phyloP scores from a whole-genome alignment of 2,113 vertebrate genomes.

The Oostethus manadensis region DNA sequence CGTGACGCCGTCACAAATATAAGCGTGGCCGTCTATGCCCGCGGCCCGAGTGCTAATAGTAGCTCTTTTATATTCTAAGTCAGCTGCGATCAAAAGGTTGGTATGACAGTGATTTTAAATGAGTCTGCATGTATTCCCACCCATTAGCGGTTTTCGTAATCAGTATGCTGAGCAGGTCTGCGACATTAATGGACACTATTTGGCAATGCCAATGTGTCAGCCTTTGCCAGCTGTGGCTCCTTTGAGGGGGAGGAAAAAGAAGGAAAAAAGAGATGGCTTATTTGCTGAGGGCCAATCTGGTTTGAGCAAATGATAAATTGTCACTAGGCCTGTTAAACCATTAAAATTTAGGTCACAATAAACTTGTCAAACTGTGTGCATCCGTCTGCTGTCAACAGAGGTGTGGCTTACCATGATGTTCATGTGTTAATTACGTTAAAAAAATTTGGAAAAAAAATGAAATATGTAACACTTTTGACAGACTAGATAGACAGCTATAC shows the following conservation, averaged over 20 bases:
- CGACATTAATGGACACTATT: conserved; percentile 41
- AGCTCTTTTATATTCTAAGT: conserved; percentile 45
- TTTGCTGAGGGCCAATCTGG: conserved; percentile 26
- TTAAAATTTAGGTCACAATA: no score
- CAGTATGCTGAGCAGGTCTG: conserved; percentile 24
- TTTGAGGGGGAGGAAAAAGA: conserved; percentile 21
- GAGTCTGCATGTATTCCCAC: conserved; percentile 33
- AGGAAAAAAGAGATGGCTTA: conserved; percentile 30
- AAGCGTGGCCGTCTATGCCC: conserved; percentile 14
- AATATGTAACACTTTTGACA: no score
- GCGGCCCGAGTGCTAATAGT: conserved; percentile 13
- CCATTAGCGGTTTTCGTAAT: conserved; percentile 39
- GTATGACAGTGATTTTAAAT: conserved; percentile 40
- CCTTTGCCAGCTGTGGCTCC: conserved; percentile 42
- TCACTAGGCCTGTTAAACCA: no score
- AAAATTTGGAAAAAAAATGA: no score
- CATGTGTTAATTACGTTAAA: no score
- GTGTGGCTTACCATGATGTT: no score
- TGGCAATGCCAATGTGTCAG: conserved; percentile 35
- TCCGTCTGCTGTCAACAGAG: no score
- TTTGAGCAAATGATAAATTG: conserved; percentile 2
- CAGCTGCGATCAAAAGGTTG: conserved; percentile 39
- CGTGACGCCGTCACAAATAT: conserved; percentile 24
- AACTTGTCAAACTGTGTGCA: no score
- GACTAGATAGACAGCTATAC: no score